Evolutionary conservation across 2,888 invertebrate genomes (phyloP).

Genomic region (Synanthedon tipuliformis): DNA sequence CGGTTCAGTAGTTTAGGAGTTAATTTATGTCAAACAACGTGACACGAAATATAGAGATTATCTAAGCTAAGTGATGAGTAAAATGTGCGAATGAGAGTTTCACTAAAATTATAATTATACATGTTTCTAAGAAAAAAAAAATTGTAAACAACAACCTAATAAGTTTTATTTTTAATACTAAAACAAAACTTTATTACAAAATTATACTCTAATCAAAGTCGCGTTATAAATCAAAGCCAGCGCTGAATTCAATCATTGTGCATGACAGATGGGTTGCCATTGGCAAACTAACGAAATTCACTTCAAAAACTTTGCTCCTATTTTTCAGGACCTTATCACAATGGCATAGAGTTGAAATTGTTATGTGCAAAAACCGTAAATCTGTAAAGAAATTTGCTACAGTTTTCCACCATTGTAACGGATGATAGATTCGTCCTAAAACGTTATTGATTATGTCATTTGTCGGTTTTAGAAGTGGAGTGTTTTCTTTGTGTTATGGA

Average conservation of each 20-base stretch:
- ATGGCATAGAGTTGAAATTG: background rate
- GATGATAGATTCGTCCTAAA: slow-evolving; percentile 16
- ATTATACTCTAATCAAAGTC: slow-evolving; percentile 1
- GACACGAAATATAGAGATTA: no score
- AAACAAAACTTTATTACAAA: background rate
- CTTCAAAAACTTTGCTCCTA: background rate
- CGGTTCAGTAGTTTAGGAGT: no score
- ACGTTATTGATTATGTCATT: slow-evolving; percentile 15
- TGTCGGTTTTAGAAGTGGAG: background rate
- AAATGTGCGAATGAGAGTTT: no score
- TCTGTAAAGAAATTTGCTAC: background rate
- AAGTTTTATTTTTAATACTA: background rate
- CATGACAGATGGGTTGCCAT: slow-evolving; percentile 15
- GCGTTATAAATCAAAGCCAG: slow-evolving; percentile 14
- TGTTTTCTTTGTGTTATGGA: background rate
- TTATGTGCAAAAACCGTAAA: background rate
- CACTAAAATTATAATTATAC: no score
- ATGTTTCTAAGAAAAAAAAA: no score
- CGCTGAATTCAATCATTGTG: slow-evolving; percentile 16
- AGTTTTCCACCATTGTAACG: slow-evolving; percentile 4
- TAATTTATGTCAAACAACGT: no score
- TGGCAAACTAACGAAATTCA: slow-evolving; percentile 3
- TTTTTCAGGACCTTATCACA: background rate
- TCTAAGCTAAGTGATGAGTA: no score
- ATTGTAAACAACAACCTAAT: no score